Conservation (phyloP, 2,797 vertebrate species). For the Steatocranus sp. region DNA sequence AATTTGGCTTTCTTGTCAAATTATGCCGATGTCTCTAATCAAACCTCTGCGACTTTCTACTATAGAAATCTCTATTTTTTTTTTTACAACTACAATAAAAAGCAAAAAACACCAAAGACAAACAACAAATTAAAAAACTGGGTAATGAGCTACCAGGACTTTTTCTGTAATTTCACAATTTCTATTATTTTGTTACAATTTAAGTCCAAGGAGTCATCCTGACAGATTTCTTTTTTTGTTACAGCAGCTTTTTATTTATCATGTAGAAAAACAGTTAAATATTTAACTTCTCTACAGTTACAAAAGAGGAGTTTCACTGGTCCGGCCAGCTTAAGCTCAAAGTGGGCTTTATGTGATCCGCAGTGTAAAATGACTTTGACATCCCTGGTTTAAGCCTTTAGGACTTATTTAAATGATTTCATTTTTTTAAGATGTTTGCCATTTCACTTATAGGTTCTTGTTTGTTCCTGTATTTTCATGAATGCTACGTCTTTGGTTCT, state of each 20-base stretch:
- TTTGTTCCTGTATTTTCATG: neutral
- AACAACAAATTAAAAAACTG: neutral
- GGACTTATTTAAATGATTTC: neutral
- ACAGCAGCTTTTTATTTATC: neutral
- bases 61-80: neutral
- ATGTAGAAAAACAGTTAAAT: neutral
- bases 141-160: neutral
- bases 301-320: neutral
- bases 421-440: fast-evolving
- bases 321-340: neutral
- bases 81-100: neutral
- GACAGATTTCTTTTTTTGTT: neutral
- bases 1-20: neutral
- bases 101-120: neutral
- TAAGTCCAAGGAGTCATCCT: neutral
- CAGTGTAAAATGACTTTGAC: neutral
- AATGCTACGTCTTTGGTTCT: neutral
- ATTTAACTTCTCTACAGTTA: neutral
- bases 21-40: neutral
- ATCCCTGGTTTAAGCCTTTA: neutral
- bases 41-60: neutral
- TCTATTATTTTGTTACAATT: neutral
- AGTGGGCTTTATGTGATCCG: neutral
- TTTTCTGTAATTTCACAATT: neutral
- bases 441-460: fast-evolving